phyloP scores from a whole-genome alignment of 2,113 vertebrate species.

The Theropithecus gelada region DNA sequence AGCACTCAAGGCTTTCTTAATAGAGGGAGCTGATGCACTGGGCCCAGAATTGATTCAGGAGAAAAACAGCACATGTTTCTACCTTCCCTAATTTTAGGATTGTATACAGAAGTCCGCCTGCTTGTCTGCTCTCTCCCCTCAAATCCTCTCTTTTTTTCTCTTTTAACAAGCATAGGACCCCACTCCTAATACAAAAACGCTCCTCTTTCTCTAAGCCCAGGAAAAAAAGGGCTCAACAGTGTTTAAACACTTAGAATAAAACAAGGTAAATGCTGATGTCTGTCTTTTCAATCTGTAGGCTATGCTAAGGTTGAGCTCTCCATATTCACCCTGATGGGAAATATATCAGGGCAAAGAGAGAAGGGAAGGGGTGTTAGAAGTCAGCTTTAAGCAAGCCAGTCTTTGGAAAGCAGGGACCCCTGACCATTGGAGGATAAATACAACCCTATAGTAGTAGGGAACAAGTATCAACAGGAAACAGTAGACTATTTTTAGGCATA shows the following conservation, averaged over 20 bases:
- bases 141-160: background rate
- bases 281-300: constrained; percentile 31
- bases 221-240: background rate
- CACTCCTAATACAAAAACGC: background rate
- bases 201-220: background rate
- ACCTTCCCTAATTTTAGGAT: background rate
- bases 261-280: background rate
- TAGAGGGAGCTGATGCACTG: background rate
- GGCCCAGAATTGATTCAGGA: background rate
- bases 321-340: background rate
- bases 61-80: background rate
- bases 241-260: constrained; percentile 40
- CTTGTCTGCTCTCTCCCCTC: background rate
- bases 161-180: background rate
- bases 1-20: background rate
- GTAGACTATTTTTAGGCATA: constrained; percentile 86
- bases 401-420: constrained; percentile 52
- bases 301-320: background rate
- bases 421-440: constrained; percentile 59
- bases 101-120: background rate
- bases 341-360: background rate
- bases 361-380: background rate
- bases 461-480: constrained; percentile 83
- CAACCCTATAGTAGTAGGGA: constrained; percentile 67
- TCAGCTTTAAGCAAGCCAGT: constrained; percentile 33